phyloP scores from a whole-genome alignment of 2,797 vertebrate species.

The Anas flavirostris region DNA sequence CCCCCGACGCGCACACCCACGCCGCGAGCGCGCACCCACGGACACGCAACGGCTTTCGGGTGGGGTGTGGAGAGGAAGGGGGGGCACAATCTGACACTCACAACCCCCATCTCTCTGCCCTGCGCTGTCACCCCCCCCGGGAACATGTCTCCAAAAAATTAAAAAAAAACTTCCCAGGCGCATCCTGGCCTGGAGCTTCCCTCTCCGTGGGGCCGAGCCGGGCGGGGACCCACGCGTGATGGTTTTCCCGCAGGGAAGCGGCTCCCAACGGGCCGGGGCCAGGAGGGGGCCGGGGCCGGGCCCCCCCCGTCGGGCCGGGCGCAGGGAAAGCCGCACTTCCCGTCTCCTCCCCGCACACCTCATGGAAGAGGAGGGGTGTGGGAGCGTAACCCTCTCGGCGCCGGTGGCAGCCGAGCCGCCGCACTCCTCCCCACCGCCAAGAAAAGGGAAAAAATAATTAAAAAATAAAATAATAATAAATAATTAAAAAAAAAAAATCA shows the following conservation, averaged over 20 bases:
- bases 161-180: neutral
- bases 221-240: neutral
- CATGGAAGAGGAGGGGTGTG: slow-evolving; percentile 48
- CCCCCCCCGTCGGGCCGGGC: neutral
- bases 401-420: slow-evolving; percentile 33
- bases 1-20: neutral
- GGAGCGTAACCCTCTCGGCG: slow-evolving; percentile 36
- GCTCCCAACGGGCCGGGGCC: neutral
- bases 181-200: neutral
- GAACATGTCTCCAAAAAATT: too few species aligned
- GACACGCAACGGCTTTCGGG: too few species aligned
- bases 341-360: slow-evolving; percentile 58
- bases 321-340: slow-evolving; percentile 53
- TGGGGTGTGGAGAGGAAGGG: too few species aligned
- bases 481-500: neutral
- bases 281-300: neutral
- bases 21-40: neutral
- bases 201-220: neutral
- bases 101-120: neutral
- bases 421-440: neutral
- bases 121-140: neutral
- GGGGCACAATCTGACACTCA: too few species aligned
- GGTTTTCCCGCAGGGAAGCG: neutral
- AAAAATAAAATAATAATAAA: neutral
- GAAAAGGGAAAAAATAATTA: slow-evolving; percentile 1